phyloP scores from a whole-genome alignment of 1,140 invertebrate species.

The Zaprionus taronus region DNA sequence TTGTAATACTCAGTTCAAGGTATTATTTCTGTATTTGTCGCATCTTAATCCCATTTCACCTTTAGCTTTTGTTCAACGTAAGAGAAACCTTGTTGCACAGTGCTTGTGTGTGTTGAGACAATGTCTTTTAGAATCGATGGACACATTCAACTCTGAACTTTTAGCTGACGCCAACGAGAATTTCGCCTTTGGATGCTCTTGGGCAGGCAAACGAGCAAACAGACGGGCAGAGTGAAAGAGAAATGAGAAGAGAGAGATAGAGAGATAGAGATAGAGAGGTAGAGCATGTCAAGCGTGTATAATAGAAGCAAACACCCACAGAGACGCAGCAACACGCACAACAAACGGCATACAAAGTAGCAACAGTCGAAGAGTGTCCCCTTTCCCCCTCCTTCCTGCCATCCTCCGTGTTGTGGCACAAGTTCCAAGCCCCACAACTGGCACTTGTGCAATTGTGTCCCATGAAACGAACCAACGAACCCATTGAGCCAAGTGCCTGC shows the following conservation, averaged over 20 bases:
- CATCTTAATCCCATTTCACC: not conserved
- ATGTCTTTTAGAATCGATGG: conserved; percentile 55
- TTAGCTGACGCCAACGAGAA: conserved; percentile 62
- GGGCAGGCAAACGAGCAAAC: conserved; percentile 17
- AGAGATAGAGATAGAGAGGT: not conserved
- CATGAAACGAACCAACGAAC: conserved; percentile 55
- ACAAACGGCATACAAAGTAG: conserved; percentile 61
- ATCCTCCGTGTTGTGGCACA: not conserved
- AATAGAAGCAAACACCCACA: conserved; percentile 46
- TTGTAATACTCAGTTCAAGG: not conserved
- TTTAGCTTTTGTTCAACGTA: not conserved
- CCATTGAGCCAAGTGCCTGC: conserved; percentile 59
- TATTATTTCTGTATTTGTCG: not conserved
- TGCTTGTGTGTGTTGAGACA: conserved; percentile 24
- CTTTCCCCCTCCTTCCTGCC: not conserved
- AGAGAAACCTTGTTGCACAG: not conserved
- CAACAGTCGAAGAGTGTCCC: conserved; percentile 28
- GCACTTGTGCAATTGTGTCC: conserved; percentile 50
- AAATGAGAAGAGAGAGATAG: not conserved
- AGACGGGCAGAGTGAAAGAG: not conserved
- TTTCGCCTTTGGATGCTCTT: conserved; percentile 19
- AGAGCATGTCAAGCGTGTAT: conserved; percentile 65
- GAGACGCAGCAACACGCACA: conserved; percentile 30
- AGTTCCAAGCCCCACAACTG: conserved; percentile 25
- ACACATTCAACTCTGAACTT: conserved; percentile 76